Evolutionary conservation across 2,888 invertebrate genomes (phyloP).

Genomic region (Nephrotoma flavescens): DNA sequence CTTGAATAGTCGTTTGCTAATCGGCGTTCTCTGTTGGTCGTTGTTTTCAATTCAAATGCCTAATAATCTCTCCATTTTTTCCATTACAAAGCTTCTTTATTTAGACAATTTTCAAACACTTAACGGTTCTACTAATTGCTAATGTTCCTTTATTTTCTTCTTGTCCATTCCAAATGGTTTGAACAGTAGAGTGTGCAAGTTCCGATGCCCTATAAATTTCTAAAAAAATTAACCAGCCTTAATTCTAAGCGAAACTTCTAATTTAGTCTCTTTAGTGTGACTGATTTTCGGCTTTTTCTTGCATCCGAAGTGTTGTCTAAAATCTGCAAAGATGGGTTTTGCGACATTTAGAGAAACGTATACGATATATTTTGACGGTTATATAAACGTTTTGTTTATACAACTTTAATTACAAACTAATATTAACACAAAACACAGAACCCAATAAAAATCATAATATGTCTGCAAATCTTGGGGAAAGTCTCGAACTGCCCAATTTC

Average conservation of each 20-base stretch:
- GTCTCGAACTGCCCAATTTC: too few species aligned
- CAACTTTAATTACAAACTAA: too few species aligned
- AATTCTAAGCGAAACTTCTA: slow-evolving; percentile 12
- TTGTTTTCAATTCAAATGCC: slow-evolving; percentile 14
- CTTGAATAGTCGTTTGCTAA: slow-evolving; percentile 16
- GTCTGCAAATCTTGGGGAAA: too few species aligned
- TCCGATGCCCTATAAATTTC: slow-evolving; percentile 13
- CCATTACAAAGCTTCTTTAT: slow-evolving; percentile 14
- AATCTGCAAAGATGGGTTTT: too few species aligned
- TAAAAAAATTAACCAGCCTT: slow-evolving; percentile 14
- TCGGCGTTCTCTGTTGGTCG: slow-evolving; percentile 14
- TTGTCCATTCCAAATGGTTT: slow-evolving; percentile 15
- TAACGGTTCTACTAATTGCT: slow-evolving; percentile 14
- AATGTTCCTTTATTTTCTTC: slow-evolving; percentile 13
- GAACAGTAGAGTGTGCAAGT: slow-evolving; percentile 14
- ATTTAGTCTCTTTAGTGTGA: neutral
- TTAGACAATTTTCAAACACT: slow-evolving; percentile 16
- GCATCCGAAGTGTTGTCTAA: neutral
- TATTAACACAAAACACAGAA: too few species aligned
- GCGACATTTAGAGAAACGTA: too few species aligned
- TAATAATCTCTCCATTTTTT: slow-evolving; percentile 15
- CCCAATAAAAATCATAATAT: too few species aligned
- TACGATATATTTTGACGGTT: too few species aligned
- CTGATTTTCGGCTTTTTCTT: neutral
- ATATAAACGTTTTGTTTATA: too few species aligned